Conservation (phyloP, 2,888 invertebrate genomes). For the Octodonta nipae region DNA sequence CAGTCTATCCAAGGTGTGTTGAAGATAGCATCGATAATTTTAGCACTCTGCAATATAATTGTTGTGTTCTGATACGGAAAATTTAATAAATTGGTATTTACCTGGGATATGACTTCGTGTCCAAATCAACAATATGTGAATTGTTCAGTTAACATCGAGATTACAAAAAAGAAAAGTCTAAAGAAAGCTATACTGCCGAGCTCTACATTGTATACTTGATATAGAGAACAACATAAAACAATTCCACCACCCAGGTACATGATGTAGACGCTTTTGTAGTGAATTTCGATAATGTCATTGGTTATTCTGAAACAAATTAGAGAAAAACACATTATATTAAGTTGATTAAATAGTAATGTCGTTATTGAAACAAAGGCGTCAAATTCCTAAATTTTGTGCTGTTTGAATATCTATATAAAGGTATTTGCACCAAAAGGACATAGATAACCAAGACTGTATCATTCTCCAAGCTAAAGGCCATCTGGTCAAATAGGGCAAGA, state of each 20-base stretch:
- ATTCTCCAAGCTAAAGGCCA: too few relatives aligned
- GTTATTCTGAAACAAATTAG: background rate
- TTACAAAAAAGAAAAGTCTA: background rate
- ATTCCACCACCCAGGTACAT: background rate
- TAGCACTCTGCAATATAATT: conserved; percentile 8
- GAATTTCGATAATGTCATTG: background rate
- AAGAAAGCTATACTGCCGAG: background rate
- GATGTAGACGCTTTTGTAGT: background rate
- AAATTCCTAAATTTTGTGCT: too few relatives aligned
- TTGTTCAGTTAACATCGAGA: conserved; percentile 10
- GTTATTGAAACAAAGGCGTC: too few relatives aligned
- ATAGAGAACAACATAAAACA: background rate
- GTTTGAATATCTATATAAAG: too few relatives aligned
- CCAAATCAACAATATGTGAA: conserved; percentile 11
- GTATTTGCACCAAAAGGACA: too few relatives aligned
- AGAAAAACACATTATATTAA: background rate
- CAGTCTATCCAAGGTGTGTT: conserved; percentile 12
- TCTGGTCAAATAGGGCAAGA: too few relatives aligned
- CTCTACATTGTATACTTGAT: conserved; percentile 1
- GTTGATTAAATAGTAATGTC: too few relatives aligned
- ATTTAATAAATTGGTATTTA: conserved; percentile 1
- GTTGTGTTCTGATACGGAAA: background rate
- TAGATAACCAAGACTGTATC: too few relatives aligned
- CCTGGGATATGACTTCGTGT: conserved; percentile 9
- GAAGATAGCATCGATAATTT: conserved; percentile 6